phyloP scores from a whole-genome alignment of 2,888 invertebrate species.

The Glaucopsyche alexis region DNA sequence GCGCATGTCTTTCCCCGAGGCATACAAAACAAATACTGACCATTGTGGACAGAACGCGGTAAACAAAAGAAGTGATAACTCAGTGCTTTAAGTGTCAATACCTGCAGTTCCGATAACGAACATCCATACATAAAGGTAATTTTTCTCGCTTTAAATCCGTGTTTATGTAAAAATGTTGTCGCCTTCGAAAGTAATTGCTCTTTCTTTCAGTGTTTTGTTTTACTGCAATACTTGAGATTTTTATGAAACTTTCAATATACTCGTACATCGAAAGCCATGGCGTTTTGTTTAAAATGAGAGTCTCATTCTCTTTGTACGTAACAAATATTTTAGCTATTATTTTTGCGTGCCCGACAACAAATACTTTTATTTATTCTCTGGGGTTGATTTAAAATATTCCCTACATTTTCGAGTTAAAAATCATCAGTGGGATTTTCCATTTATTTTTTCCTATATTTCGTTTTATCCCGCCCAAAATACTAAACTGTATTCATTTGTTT shows the following conservation, averaged over 20 bases:
- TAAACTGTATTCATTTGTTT: neutral
- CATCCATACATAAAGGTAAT: conserved; percentile 34
- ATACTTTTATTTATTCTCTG: neutral
- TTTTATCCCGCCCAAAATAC: neutral
- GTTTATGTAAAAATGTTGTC: neutral
- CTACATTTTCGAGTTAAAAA: neutral
- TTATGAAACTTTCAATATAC: conserved; percentile 7
- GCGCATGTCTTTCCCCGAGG: conserved; percentile 51
- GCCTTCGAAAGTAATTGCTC: neutral
- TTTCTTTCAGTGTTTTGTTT: conserved; percentile 4
- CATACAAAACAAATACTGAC: conserved; percentile 62
- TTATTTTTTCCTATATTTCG: neutral
- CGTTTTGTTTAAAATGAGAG: neutral
- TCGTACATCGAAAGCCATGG: conserved; percentile 6
- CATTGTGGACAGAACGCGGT: conserved; percentile 39
- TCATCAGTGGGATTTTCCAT: neutral
- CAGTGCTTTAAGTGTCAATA: conserved; percentile 33
- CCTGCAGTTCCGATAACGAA: neutral
- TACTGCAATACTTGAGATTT: neutral
- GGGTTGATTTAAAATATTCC: neutral
- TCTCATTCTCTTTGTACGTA: neutral
- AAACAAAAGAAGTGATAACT: conserved; percentile 41
- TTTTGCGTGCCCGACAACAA: neutral
- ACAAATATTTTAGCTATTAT: neutral
- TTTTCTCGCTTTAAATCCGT: neutral